phyloP scores from a whole-genome alignment of 2,888 invertebrate species.

The Cheilosia variabilis region DNA sequence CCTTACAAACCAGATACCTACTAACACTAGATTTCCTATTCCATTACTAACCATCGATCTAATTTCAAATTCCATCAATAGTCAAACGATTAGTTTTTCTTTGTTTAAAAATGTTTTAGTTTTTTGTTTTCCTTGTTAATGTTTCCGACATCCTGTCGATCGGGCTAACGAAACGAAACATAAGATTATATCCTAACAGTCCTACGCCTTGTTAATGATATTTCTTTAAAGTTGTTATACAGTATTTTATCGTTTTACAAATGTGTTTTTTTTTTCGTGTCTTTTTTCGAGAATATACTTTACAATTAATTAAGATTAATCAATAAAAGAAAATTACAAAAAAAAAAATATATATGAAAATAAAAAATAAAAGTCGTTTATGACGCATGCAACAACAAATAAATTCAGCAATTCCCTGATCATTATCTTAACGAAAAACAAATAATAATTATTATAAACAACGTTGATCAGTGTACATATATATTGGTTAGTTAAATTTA shows the following conservation, averaged over 20 bases:
- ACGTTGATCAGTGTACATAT: constrained; percentile 64
- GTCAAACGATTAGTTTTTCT: constrained; percentile 27
- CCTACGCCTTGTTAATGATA: constrained; percentile 67
- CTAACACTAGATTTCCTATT: constrained; percentile 55
- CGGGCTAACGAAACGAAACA: constrained; percentile 54
- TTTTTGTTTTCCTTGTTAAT: constrained; percentile 53
- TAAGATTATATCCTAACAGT: constrained; percentile 67
- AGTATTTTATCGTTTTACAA: constrained; percentile 75
- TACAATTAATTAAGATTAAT: constrained; percentile 66
- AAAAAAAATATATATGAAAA: constrained; percentile 25
- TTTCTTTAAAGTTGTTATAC: constrained; percentile 73
- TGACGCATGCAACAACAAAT: constrained; percentile 63
- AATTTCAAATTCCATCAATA: constrained; percentile 53
- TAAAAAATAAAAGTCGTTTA: constrained; percentile 32
- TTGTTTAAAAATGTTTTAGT: constrained; percentile 17
- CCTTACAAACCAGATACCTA: constrained; percentile 35
- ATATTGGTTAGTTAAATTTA: constrained; percentile 70
- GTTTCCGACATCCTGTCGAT: constrained; percentile 57
- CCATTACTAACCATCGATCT: constrained; percentile 54
- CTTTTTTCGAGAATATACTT: constrained; percentile 69
- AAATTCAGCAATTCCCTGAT: constrained; percentile 57
- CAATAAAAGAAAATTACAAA: constrained; percentile 23
- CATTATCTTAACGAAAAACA: constrained; percentile 12
- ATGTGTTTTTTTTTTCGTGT: constrained; percentile 62
- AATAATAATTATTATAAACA: constrained; percentile 15